Base-by-base conservation (phyloP, 2,113 vertebrate species). In the Perca flavescens region DNA sequence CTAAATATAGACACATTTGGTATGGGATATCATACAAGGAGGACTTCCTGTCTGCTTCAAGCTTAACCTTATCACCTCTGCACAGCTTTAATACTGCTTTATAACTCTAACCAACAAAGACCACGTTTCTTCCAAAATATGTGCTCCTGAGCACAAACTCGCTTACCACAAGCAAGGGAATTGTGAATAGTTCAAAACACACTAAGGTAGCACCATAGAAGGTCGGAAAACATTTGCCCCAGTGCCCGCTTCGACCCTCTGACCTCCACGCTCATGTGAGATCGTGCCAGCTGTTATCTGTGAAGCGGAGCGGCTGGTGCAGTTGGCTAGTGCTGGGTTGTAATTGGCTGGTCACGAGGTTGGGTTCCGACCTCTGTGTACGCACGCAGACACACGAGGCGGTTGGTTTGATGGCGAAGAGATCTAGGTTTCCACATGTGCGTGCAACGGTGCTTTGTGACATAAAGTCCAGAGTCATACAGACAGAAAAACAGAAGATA, bases 231-330 rank as follows among this genome's bases (percentile, higher is more conserved):
- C 75, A n/a, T 79, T 82, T 43, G 12, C 52, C 47, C 49, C 6
- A 1, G 47, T 53, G 58, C 57, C 57, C 1, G 5, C 49, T 21
- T 71, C 12, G 8, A 21, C 50, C 17, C 75, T 21, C 34, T 22
- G 83, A 67, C 65, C 80, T 40, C 73, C 4, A 71, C 21, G 15
- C 53, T 70, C 76, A 69, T 5, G 64, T 73, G 28, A 47, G 52
- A 47, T 22, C n/a, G 12, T 43, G 67, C 56, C 85, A 90, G 77
- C 88, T 83, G 88, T 85, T 85, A 72, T 65, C 77, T 58, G 79
- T 21, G 36, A 82, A 79, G 64, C 64, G 2, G 65, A 75, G 54
- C 31, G 47, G 71, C 71, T 79, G 80, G 61, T 63, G 54, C 2
- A 46, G 47, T 43, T 43, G 54, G 68, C 65, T 21, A 46, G 53